A percentile compares a stretch with the other conserved stretches of the same genome.
Conservation (phyloP, 2,797 vertebrate species). For the Tapirus indicus region DNA sequence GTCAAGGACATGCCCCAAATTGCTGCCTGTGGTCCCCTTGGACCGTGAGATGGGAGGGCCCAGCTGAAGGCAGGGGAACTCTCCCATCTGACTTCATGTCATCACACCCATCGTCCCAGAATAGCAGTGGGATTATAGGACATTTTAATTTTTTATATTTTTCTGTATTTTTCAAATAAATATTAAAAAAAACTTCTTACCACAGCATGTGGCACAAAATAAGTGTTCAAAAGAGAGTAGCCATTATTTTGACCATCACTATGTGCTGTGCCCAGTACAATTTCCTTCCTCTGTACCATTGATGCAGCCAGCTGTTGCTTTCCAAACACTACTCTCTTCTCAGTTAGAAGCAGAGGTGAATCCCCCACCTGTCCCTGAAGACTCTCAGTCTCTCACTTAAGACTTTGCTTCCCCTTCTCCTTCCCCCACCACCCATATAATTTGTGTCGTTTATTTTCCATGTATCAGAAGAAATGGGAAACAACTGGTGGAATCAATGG, state of each 20-base stretch:
- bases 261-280: neutral
- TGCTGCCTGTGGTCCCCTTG: neutral
- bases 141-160: neutral
- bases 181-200: neutral
- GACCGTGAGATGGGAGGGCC: fast-evolving
- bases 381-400: neutral
- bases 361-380: neutral
- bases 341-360: neutral
- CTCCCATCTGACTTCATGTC: neutral
- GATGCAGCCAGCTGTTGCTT: no score
- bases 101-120: neutral
- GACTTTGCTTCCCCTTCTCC: neutral
- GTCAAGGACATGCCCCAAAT: neutral
- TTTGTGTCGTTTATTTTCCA: no score
- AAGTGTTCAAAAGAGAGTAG: neutral
- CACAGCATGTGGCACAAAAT: neutral
- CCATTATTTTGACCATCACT: neutral
- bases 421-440: fast-evolving
- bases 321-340: neutral
- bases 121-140: neutral
- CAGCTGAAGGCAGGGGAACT: neutral
- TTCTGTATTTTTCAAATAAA: conserved; percentile 22
- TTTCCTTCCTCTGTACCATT: neutral
- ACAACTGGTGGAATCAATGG: neutral
- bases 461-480: neutral